Evolutionary conservation across 2,113 vertebrate species (phyloP).

Genomic region (Zosterops japonicus): DNA sequence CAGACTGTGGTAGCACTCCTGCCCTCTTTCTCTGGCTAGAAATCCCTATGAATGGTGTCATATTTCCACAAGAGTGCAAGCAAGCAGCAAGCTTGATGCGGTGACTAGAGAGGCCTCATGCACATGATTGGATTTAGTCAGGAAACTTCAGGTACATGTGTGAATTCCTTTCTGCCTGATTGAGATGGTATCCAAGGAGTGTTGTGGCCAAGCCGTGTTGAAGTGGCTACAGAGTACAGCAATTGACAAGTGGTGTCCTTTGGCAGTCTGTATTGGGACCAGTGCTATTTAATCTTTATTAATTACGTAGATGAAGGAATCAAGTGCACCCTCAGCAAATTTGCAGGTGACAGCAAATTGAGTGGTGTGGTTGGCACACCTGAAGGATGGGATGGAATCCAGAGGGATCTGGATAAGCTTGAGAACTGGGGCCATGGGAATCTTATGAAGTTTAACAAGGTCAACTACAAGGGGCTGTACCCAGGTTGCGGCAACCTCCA

Average conservation of each 20-base stretch:
- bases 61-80: background rate
- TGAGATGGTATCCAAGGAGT: background rate
- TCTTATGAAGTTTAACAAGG: background rate
- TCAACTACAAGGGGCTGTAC: background rate
- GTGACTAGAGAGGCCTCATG: fast-evolving
- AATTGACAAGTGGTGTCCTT: background rate
- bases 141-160: background rate
- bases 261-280: background rate
- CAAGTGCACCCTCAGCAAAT: background rate
- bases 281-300: background rate
- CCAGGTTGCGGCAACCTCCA: fast-evolving
- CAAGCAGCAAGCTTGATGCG: background rate
- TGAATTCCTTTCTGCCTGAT: background rate
- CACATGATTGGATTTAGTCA: background rate
- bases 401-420: background rate
- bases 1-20: background rate
- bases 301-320: background rate
- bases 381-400: background rate
- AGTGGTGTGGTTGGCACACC: background rate
- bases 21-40: background rate
- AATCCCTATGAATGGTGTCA: background rate
- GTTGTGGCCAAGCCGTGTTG: fast-evolving
- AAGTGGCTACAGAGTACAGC: background rate
- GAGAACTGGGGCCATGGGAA: background rate
- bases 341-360: background rate